Evolutionary conservation across 2,888 invertebrate species (phyloP), one percentile per base, ranked within the genome.

Genomic region (Leptinotarsa rubiginosa): DNA sequence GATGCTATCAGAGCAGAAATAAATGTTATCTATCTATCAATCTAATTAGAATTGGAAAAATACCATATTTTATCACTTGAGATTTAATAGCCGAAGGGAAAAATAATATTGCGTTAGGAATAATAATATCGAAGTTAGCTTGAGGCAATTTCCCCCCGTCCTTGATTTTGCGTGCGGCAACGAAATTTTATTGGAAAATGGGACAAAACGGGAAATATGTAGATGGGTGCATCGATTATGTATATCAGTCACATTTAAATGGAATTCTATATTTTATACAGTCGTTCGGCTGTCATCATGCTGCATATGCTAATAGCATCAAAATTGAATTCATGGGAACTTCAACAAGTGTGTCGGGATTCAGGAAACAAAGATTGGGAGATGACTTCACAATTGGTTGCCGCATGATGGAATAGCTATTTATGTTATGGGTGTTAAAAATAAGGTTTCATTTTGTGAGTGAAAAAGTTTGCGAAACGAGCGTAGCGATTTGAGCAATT

Each of bases 311-410:
- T 69, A 73, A 73, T 69, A 25, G 62, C 49, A 69, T 41, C 18
- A 12, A 20, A 69, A 69, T 47, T 65, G 69, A 73, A 73, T 73
- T 73, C 56, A 69, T 69, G 65, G 25, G 69, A 56, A 73, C 64
- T n/a, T 69, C 73, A 73, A 73, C 73, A 69, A 73, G 73, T 73
- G 69, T 69, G 41, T n/a, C 4, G 25, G 15, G 7, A 10, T 62
- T 15, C 62, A 20, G n/a, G n/a, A 15, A 10, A 31, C 31, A 41
- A 31, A 18, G 62, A 62, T 62, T 62, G 62, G 7, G 22, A 56
- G 20, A 56, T 56, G 22, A 56, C 13, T 56, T 56, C 56, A 56
- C 20, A 18, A 4, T 56, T 56, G 22, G 12, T 56, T 56, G 25
- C 25, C 13, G 13, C 56, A 22, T 16, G 56, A 56, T 56, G 56